A percentile compares a stretch with the other conserved stretches of the same genome.
Conservation (phyloP, 2,113 vertebrate genomes). For the Arizona elegans region DNA sequence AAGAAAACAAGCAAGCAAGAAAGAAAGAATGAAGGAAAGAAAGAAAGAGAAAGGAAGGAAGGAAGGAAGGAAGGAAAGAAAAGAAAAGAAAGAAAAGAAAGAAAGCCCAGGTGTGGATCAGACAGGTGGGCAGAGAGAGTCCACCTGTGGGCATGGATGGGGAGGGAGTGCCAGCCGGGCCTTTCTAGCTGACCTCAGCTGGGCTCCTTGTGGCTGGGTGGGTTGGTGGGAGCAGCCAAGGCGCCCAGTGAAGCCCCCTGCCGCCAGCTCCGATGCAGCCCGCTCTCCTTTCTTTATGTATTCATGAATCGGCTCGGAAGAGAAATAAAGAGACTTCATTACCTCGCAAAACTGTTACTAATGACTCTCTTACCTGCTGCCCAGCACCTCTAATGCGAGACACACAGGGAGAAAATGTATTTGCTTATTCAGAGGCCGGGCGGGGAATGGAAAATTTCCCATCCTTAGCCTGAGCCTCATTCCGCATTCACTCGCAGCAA, state of each 20-base stretch:
- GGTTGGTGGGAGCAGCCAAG: constrained; percentile 45
- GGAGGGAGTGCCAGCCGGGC: background rate
- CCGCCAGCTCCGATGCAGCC: constrained; percentile 66
- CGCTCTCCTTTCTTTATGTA: constrained; percentile 83
- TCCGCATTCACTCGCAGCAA: constrained; percentile 87
- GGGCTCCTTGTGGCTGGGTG: constrained; percentile 45
- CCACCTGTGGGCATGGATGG: background rate
- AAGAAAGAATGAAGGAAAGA: too few species aligned
- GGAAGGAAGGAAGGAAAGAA: too few species aligned
- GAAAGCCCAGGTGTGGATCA: background rate
- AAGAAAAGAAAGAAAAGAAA: too few species aligned
- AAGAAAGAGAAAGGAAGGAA: too few species aligned
- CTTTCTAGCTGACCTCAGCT: constrained; percentile 77
- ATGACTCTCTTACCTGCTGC: constrained; percentile 97
- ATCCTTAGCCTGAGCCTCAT: constrained; percentile 78
- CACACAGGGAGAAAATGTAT: constrained; percentile 89
- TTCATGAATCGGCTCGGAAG: constrained; percentile 92
- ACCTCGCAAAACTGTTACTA: constrained; percentile 96
- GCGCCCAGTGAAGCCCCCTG: constrained; percentile 64
- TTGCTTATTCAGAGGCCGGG: constrained; percentile 70
- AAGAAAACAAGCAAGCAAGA: too few species aligned
- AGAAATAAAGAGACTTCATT: constrained; percentile 99
- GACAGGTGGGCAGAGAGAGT: background rate
- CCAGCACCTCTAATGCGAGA: constrained; percentile 96
- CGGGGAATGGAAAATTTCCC: constrained; percentile 83